phyloP scores from a whole-genome alignment of 2,888 invertebrate genomes.

The Clunio marinus region DNA sequence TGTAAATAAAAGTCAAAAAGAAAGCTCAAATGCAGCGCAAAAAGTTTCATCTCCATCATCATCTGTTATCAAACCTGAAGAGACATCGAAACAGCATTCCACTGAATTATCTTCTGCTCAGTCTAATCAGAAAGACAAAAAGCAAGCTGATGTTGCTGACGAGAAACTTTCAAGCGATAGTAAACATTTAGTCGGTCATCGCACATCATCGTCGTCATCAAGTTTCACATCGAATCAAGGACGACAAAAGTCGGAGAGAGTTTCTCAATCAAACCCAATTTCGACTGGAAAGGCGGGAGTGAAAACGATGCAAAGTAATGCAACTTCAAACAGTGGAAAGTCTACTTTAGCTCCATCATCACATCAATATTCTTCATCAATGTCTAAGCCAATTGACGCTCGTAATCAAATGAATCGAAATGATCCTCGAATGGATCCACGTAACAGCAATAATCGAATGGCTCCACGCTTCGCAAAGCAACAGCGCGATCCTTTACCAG shows the following conservation, averaged over 20 bases:
- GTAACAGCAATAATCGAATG: background rate
- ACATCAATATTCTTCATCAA: background rate
- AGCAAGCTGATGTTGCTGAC: background rate
- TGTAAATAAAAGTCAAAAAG: slow-evolving; percentile 47
- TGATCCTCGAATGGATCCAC: slow-evolving; percentile 1
- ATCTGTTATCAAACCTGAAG: background rate
- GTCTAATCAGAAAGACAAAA: slow-evolving; percentile 40
- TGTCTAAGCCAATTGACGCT: background rate
- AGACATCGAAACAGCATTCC: slow-evolving; percentile 22
- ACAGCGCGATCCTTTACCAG: background rate
- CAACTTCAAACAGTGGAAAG: background rate
- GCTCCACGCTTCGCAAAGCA: slow-evolving; percentile 32
- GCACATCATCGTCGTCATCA: background rate
- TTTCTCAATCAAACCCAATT: background rate
- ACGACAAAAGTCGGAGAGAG: background rate
- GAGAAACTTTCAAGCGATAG: slow-evolving; percentile 42
- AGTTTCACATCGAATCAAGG: slow-evolving; percentile 39
- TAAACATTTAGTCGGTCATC: slow-evolving; percentile 40
- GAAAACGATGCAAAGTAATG: background rate
- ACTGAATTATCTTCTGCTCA: background rate
- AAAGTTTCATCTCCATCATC: slow-evolving; percentile 45
- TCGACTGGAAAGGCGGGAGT: background rate
- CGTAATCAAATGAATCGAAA: slow-evolving; percentile 3
- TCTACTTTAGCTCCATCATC: background rate
- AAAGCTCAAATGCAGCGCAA: slow-evolving; percentile 46